Evolutionary conservation across 2,797 vertebrate genomes (phyloP).

Genomic region (Cossypha niveicapilla): DNA sequence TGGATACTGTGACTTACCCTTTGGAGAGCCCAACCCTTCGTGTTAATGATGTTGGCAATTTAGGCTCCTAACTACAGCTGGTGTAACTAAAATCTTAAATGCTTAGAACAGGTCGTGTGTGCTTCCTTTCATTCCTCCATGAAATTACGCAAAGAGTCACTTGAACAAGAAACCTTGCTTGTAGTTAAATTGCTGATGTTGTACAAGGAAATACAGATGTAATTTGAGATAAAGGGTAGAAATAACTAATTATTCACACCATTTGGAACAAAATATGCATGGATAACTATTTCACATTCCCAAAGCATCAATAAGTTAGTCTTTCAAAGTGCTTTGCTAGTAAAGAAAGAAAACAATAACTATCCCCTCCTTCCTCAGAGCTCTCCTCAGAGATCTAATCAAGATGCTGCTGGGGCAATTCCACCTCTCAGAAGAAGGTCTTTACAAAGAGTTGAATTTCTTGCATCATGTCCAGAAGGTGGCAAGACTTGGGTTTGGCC

Average conservation of each 20-base stretch:
- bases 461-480: constrained; percentile 70
- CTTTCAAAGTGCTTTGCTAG: constrained; percentile 34
- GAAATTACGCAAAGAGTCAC: neutral
- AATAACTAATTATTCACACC: neutral
- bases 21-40: neutral
- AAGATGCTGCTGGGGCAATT: constrained; percentile 68
- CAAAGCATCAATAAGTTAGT: constrained; percentile 45
- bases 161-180: neutral
- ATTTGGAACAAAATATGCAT: constrained; percentile 7
- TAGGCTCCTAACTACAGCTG: neutral
- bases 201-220: neutral
- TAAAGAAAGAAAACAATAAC: constrained; percentile 63
- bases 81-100: neutral
- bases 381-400: constrained; percentile 65
- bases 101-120: neutral
- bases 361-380: constrained; percentile 67
- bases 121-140: neutral
- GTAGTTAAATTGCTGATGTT: neutral
- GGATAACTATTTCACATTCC: constrained; percentile 40
- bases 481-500: constrained; percentile 66
- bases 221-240: neutral
- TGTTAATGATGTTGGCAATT: neutral
- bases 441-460: constrained; percentile 69
- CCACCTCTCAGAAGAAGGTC: constrained; percentile 67
- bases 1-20: neutral